Evolutionary conservation across 2,888 invertebrate species (phyloP), one percentile per base, ranked within the genome.

Genomic region (Cremastobaeus sp.): DNA sequence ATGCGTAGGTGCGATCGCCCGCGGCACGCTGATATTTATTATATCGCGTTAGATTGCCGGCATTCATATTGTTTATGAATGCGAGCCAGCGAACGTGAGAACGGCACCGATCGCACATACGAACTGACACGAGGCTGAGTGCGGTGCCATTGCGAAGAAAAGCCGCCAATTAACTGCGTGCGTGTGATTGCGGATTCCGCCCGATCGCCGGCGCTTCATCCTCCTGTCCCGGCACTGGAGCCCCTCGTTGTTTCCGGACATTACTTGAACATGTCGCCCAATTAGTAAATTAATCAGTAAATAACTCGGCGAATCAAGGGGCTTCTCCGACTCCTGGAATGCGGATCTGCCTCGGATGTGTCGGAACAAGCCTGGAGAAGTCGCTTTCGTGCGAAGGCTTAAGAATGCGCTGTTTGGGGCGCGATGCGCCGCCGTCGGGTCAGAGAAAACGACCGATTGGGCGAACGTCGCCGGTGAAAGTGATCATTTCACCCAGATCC

Each of bases 381-480:
- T 64, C 54, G 35, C 48, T 72, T 66, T 47, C 54, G 41, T 66
- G 43, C 41, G 41, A 52, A n/a, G 20, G 39, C 57, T 30, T 59
- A 50, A 21, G 64, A 71, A 41, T 65, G 66, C 43, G 21, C 48
- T 64, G 43, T 50, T 50, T 50, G 28, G 43, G 25, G 34, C 11
- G 9, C 6, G 34, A 32, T 3, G 30, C 47, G 65, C 25, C 50
- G n/a, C n/a, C n/a, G n/a, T n/a, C n/a, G 62, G 73, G 69, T 66
- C 73, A 73, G 76, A 66, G 70, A 76, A 74, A 76, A 73, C 65
- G 57, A 48, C 57, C 35, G 48, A 30, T 65, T 73, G 39, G 57
- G 71, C 71, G 43, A 77, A 77, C 73, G 75, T 66, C 74, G 39
- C 45, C 52, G 72, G 74, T 75, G 77, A 77, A 77, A 77, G 77